Conservation (phyloP, 2,888 invertebrate genomes). For the Oscheius sp. region DNA sequence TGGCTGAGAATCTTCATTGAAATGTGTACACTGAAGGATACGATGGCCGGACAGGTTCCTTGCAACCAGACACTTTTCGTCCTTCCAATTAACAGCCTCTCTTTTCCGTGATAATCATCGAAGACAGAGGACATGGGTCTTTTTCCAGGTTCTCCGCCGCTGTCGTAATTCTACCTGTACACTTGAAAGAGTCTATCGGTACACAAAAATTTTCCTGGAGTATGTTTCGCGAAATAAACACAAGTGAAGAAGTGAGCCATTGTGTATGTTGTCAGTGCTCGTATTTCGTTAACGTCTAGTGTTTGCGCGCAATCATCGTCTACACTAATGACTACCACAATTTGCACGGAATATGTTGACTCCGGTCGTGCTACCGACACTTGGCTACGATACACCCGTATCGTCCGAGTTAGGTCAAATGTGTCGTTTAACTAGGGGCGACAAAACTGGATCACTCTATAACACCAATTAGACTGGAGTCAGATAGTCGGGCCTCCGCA, state of each 20-base stretch:
- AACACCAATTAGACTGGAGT: no score
- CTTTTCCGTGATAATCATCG: slow-evolving; percentile 4
- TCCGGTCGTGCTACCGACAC: slow-evolving; percentile 21
- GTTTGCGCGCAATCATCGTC: slow-evolving; percentile 36
- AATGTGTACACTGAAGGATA: slow-evolving; percentile 29
- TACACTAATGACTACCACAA: slow-evolving; percentile 38
- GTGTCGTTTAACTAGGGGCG: no score
- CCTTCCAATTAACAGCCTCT: slow-evolving; percentile 26
- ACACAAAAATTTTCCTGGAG: slow-evolving; percentile 10
- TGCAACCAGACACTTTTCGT: slow-evolving; percentile 15
- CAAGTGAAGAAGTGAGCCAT: slow-evolving; percentile 32
- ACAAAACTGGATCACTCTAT: no score
- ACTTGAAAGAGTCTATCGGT: slow-evolving; percentile 12
- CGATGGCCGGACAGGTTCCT: slow-evolving; percentile 21
- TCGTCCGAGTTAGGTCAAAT: no score
- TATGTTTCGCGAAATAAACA: slow-evolving; percentile 33
- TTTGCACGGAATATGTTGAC: slow-evolving; percentile 34
- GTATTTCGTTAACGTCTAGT: slow-evolving; percentile 36
- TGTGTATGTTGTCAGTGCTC: slow-evolving; percentile 35
- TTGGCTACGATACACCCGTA: neutral
- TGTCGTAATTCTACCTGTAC: slow-evolving; percentile 26
- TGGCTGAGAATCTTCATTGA: slow-evolving; percentile 1
- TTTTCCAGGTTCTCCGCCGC: neutral
- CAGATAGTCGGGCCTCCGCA: slow-evolving; percentile 5
- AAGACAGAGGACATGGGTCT: neutral